phyloP scores from a whole-genome alignment of 2,797 vertebrate genomes.

The Scarus forsteni region DNA sequence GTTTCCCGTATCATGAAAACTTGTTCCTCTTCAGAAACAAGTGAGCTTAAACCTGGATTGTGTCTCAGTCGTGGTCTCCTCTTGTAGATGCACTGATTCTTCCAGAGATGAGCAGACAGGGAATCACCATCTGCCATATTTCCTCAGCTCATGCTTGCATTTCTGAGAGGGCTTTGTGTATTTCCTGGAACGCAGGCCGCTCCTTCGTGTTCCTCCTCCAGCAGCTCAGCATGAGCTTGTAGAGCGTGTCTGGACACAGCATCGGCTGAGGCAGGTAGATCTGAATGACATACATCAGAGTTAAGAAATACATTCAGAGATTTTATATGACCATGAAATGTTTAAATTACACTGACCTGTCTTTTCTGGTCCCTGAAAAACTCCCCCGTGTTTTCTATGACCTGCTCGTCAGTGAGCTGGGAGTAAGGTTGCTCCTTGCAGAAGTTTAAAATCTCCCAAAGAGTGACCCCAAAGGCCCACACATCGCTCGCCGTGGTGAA shows the following conservation, averaged over 20 bases:
- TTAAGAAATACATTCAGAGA: background rate
- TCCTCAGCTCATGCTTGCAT: conserved; percentile 71
- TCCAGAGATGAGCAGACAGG: conserved; percentile 53
- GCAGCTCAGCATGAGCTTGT: conserved; percentile 98
- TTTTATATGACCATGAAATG: background rate
- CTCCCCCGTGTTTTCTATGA: conserved; percentile 99
- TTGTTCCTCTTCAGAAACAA: conserved; percentile 44
- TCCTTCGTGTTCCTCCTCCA: conserved; percentile 97
- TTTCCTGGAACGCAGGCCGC: conserved; percentile 94
- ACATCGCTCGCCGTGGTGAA: conserved; percentile 98
- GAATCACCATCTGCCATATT: conserved; percentile 49
- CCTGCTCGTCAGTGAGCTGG: conserved; percentile 96
- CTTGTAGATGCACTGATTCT: conserved; percentile 40
- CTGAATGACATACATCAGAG: conserved; percentile 67
- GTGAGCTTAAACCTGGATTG: conserved; percentile 71
- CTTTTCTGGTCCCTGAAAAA: conserved; percentile 98
- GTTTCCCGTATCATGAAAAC: conserved; percentile 44
- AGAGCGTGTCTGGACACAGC: conserved; percentile 93
- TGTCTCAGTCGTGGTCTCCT: conserved; percentile 40
- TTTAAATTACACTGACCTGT: conserved; percentile 83
- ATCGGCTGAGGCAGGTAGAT: conserved; percentile 94
- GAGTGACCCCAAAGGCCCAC: conserved; percentile 96
- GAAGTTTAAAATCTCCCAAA: conserved; percentile 97
- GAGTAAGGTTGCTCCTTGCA: conserved; percentile 98
- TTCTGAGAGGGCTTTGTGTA: conserved; percentile 89